phyloP scores from a whole-genome alignment of 2,113 vertebrate species.

The Emydura subglobosa region DNA sequence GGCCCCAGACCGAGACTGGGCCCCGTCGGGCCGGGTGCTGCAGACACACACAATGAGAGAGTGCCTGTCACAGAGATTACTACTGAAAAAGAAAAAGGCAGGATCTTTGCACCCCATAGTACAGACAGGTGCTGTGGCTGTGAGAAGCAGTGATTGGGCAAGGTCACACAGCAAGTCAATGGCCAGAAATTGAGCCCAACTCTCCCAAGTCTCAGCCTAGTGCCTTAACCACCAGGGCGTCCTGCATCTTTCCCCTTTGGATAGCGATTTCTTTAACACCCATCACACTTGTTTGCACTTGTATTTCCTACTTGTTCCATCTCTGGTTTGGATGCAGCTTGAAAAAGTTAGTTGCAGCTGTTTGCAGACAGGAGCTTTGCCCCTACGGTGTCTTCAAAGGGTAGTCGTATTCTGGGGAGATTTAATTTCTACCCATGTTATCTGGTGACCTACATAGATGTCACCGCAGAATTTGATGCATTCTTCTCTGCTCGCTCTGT shows the following conservation, averaged over 20 bases:
- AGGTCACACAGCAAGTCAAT: background rate
- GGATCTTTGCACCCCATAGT: background rate
- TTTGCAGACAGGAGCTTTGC: background rate
- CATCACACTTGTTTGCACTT: background rate
- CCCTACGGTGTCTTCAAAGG: background rate
- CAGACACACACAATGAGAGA: background rate
- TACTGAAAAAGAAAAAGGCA: too few relatives aligned
- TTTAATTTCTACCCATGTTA: background rate
- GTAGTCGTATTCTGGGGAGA: background rate
- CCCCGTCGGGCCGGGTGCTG: background rate
- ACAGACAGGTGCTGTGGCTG: background rate
- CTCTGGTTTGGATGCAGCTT: background rate
- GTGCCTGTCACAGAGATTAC: background rate
- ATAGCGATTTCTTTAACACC: background rate
- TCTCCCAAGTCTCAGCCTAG: background rate
- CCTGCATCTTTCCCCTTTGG: background rate
- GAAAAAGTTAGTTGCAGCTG: background rate
- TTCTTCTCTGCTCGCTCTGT: rapidly evolving
- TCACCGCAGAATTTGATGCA: rapidly evolving
- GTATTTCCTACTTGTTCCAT: background rate
- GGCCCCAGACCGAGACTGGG: too few relatives aligned
- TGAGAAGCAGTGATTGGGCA: background rate
- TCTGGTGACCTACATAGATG: background rate
- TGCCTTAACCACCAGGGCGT: background rate
- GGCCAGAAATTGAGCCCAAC: background rate